These are phyloP conservation scores for Sarcophilus harrisii DNA, from an alignment of 2,797 vertebrate genomes.

Conservation along the genomic window DNA sequence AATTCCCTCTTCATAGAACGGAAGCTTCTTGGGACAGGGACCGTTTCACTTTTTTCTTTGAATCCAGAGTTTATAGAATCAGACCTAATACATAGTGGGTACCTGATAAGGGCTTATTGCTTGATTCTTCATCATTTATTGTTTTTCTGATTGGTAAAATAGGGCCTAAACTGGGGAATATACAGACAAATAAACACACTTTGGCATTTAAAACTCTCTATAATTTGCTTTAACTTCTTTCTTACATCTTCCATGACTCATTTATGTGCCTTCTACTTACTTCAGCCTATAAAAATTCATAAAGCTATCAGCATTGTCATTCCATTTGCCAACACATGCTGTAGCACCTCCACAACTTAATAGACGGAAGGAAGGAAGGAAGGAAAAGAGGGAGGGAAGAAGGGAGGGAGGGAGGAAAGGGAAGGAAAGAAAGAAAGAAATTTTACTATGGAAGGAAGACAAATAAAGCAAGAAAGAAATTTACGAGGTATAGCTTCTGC, in stretches of 20 bases:
- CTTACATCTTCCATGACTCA: background rate
- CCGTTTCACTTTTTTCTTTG: background rate
- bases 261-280: background rate
- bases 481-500: background rate
- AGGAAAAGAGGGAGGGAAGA: no score
- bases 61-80: background rate
- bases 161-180: background rate
- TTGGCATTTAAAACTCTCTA: background rate
- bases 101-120: background rate
- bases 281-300: background rate
- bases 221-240: background rate
- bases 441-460: background rate
- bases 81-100: background rate
- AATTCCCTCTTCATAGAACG: background rate
- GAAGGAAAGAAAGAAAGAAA: background rate
- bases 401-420: no score
- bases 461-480: background rate
- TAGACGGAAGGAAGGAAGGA: background rate
- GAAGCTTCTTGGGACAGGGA: background rate
- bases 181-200: background rate
- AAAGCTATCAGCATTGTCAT: background rate
- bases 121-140: background rate
- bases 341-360: background rate
- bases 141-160: background rate
- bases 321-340: background rate